A percentile compares a stretch with the other conserved stretches of the same genome.
These are phyloP conservation scores for Oasisia sp. DNA, from an alignment of 2,888 invertebrate genomes.

Conservation along the genomic window DNA sequence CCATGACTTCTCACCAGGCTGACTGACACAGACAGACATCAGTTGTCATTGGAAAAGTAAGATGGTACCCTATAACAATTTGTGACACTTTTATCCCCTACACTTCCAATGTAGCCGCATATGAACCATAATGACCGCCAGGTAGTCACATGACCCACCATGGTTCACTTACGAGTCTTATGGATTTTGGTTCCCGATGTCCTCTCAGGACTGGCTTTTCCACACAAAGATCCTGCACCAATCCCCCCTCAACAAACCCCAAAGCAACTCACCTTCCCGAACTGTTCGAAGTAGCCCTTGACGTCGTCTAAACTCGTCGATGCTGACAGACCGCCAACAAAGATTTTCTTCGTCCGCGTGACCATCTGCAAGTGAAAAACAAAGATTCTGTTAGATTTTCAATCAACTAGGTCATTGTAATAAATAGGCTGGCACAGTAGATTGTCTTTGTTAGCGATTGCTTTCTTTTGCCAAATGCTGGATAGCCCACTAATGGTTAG, in stretches of 20 bases:
- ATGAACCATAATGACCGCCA: too few relatives aligned
- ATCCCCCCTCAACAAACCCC: neutral
- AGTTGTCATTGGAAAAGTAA: too few relatives aligned
- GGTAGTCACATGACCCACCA: neutral
- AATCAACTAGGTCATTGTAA: neutral
- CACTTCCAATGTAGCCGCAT: too few relatives aligned
- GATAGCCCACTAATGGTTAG: too few relatives aligned
- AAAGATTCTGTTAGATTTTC: neutral
- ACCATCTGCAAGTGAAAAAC: constrained; percentile 85
- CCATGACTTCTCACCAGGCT: too few relatives aligned
- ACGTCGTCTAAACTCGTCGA: constrained; percentile 99
- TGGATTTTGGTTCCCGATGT: neutral
- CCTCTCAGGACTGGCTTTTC: neutral
- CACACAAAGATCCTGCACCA: neutral
- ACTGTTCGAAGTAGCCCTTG: constrained; percentile 99
- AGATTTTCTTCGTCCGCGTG: constrained; percentile 99
- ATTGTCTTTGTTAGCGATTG: too few relatives aligned
- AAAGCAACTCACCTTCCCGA: constrained; percentile 86
- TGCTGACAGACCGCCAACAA: constrained; percentile 99
- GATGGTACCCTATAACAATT: too few relatives aligned
- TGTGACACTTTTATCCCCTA: too few relatives aligned
- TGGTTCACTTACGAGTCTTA: neutral
- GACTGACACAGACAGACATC: too few relatives aligned
- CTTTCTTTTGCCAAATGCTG: too few relatives aligned
- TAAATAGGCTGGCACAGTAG: too few relatives aligned